A percentile compares a stretch with the other conserved stretches of the same genome.
These are phyloP conservation scores for Microcebus murinus DNA, from an alignment of 2,113 vertebrate species.

Conservation along the genomic window DNA sequence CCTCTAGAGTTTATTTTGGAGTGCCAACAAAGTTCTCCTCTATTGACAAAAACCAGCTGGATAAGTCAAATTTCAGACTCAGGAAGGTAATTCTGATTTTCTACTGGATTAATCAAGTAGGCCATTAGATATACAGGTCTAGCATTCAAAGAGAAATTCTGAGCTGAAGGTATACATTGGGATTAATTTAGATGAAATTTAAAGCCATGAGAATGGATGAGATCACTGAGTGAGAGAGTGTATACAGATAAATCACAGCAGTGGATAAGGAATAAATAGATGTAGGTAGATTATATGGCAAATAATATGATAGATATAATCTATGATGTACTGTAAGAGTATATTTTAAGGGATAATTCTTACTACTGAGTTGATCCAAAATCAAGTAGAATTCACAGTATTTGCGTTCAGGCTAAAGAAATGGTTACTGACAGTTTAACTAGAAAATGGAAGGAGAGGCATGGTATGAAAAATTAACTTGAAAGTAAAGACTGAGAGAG, in stretches of 20 bases:
- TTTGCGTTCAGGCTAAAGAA: not conserved
- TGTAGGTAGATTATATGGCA: not conserved
- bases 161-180: not conserved
- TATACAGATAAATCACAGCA: not conserved
- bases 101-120: not conserved
- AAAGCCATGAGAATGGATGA: not conserved
- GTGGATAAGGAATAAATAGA: not conserved
- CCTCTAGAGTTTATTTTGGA: not conserved
- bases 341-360: not conserved
- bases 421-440: not conserved
- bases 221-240: not conserved
- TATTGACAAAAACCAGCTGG: not conserved
- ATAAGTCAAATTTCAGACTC: not conserved
- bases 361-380: constrained; percentile 1
- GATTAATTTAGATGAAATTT: not conserved
- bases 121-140: not conserved
- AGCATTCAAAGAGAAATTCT: not conserved
- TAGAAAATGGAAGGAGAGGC: not conserved
- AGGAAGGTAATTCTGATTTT: constrained; percentile 29
- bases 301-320: not conserved
- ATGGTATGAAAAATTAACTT: not conserved
- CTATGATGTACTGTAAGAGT: not conserved
- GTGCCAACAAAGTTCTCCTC: not conserved
- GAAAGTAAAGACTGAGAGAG: constrained; percentile 10
- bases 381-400: not conserved